Evolutionary conservation across 2,113 vertebrate species (phyloP).

Genomic region (Galeopterus variegatus): DNA sequence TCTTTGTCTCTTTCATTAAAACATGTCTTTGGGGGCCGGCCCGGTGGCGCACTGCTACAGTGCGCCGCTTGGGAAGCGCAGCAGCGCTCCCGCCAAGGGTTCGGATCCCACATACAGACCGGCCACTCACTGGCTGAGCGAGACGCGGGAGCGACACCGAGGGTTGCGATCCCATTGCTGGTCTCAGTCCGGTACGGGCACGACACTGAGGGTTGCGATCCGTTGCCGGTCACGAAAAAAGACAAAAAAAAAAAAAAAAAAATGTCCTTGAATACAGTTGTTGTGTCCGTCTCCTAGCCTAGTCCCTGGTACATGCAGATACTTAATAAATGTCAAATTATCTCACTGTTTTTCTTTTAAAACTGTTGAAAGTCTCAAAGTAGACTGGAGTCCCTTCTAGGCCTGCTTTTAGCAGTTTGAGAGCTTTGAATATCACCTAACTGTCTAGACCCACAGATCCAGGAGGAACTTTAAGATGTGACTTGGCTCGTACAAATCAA

Average conservation of each 20-base stretch:
- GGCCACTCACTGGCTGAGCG: no score
- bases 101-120: no score
- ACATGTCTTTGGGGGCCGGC: not conserved
- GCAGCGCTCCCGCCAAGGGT: no score
- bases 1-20: not conserved
- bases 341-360: conserved; percentile 22
- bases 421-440: not conserved
- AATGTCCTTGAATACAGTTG: not conserved
- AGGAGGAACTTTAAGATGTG: conserved; percentile 18
- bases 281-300: not conserved
- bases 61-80: no score
- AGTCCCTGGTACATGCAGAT: not conserved
- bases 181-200: no score
- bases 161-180: no score
- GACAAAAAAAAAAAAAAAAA: no score
- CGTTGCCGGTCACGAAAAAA: no score
- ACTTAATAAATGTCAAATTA: conserved; percentile 22
- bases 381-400: not conserved
- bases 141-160: no score
- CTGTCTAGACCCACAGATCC: not conserved
- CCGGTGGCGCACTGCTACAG: no score
- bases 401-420: conserved; percentile 1
- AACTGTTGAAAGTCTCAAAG: conserved; percentile 9
- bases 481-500: not conserved
- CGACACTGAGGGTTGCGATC: no score